Conservation (phyloP, 2,113 vertebrate species). For the Nesoenas mayeri region DNA sequence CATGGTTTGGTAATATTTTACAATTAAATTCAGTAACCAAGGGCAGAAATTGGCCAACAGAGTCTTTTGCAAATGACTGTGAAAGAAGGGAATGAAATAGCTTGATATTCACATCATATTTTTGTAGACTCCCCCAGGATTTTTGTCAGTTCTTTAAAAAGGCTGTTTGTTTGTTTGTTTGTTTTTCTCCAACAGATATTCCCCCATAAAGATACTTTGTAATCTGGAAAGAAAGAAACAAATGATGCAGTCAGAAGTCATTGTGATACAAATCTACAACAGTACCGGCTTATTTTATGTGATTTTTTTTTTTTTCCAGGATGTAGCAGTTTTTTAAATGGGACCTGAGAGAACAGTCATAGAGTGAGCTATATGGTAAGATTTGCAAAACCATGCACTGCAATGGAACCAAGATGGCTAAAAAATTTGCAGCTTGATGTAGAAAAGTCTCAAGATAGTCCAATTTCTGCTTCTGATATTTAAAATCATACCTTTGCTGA, state of each 20-base stretch:
- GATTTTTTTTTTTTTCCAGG: background rate
- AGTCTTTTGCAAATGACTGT: background rate
- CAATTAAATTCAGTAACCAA: background rate
- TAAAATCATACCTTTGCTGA: background rate
- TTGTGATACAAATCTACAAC: background rate
- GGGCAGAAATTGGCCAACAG: background rate
- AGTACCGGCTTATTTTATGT: background rate
- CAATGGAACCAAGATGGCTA: background rate
- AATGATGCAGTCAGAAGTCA: background rate
- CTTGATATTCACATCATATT: background rate
- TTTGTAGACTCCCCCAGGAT: background rate
- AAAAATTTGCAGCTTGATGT: background rate
- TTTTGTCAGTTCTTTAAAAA: background rate
- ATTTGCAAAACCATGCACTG: background rate
- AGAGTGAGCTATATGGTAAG: background rate
- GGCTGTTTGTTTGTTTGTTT: background rate
- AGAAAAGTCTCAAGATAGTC: background rate
- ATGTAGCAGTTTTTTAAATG: background rate
- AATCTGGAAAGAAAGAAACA: background rate
- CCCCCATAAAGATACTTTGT: background rate
- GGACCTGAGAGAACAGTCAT: background rate
- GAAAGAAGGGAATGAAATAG: background rate
- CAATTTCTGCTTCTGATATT: background rate
- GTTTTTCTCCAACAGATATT: background rate
- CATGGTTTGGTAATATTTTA: background rate